These are phyloP conservation scores for Linnaemya tessellans DNA, from an alignment of 2,888 invertebrate genomes.

Conservation along the genomic window DNA sequence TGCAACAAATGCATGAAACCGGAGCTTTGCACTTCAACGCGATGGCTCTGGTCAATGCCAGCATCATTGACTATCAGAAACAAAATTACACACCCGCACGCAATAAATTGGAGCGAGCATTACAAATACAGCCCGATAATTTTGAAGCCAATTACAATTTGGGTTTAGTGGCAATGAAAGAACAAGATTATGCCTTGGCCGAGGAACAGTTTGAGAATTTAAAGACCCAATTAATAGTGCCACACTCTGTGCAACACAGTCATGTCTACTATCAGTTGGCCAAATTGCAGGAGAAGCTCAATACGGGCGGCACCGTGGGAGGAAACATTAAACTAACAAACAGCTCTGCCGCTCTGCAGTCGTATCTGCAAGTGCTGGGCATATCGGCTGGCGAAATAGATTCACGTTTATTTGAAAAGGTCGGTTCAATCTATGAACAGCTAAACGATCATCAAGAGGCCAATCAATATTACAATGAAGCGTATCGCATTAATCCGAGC, in stretches of 20 bases:
- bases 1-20: conserved; percentile 88
- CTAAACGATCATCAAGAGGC: conserved; percentile 96
- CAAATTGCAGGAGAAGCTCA: conserved; percentile 87
- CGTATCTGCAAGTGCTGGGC: conserved; percentile 90
- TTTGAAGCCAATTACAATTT: conserved; percentile 93
- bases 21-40: conserved; percentile 89
- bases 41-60: conserved; percentile 92
- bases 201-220: conserved; percentile 90
- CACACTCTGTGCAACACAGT: conserved; percentile 83
- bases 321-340: conserved; percentile 71
- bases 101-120: conserved; percentile 89
- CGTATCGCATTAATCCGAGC: conserved; percentile 82
- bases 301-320: conserved; percentile 65
- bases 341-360: conserved; percentile 86
- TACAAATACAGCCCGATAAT: conserved; percentile 91
- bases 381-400: conserved; percentile 93
- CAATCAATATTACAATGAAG: conserved; percentile 82
- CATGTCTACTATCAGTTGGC: conserved; percentile 90
- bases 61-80: conserved; percentile 89
- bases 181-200: conserved; percentile 89
- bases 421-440: conserved; percentile 94
- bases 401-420: conserved; percentile 92
- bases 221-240: conserved; percentile 83
- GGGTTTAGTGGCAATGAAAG: conserved; percentile 84
- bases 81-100: conserved; percentile 89